Percentiles rank a stretch among this genome's conserved stretches.
Evolutionary conservation across 2,797 vertebrate species (phyloP).

Genomic region (Xenentodon cancila): DNA sequence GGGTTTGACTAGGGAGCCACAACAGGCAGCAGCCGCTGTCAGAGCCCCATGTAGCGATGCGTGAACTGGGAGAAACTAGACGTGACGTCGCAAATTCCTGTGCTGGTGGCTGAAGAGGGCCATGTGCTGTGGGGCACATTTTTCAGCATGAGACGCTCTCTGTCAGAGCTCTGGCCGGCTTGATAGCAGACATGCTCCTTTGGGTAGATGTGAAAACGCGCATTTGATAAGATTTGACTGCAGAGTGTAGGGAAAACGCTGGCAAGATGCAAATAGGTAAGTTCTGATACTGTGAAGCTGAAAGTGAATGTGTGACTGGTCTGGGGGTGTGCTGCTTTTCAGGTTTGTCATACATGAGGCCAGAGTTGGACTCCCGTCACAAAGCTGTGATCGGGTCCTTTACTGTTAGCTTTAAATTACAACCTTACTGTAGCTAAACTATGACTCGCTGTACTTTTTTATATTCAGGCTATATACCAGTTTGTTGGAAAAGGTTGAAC

Average conservation of each 20-base stretch:
- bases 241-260: not conserved
- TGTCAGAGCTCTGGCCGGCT: constrained; percentile 53
- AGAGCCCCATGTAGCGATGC: constrained; percentile 79
- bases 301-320: not conserved
- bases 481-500: no score
- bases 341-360: not conserved
- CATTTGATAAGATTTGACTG: constrained; percentile 19
- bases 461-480: no score
- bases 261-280: not conserved
- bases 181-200: constrained; percentile 18
- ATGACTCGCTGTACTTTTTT: no score
- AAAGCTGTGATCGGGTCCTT: no score
- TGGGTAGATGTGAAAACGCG: constrained; percentile 8
- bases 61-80: constrained; percentile 57
- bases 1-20: constrained; percentile 73
- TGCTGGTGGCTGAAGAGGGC: constrained; percentile 34
- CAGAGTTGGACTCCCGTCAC: not conserved
- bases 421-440: not conserved
- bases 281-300: not conserved
- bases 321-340: not conserved
- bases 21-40: constrained; percentile 72
- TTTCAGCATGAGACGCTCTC: constrained; percentile 40
- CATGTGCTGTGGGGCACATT: constrained; percentile 22
- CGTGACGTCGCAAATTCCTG: constrained; percentile 44
- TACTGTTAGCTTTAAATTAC: not conserved